phyloP scores from a whole-genome alignment of 2,888 invertebrate species.

The Diadromus collaris region DNA sequence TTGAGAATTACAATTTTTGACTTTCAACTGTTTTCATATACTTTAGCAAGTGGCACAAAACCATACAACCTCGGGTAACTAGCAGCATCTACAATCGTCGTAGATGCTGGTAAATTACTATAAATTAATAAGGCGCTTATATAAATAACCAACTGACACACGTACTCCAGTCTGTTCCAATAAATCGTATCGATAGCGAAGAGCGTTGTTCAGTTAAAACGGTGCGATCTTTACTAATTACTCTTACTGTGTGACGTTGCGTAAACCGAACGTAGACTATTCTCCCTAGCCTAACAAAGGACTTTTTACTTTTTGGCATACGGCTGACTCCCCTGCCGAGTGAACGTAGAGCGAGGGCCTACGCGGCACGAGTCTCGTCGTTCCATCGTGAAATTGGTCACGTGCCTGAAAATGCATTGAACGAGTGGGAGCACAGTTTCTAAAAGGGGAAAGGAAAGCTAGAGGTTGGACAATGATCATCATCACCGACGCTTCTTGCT shows the following conservation, averaged over 20 bases:
- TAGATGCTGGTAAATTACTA: no score
- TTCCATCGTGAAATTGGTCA: slow-evolving; percentile 76
- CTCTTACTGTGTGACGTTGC: slow-evolving; percentile 26
- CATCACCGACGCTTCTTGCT: slow-evolving; percentile 21
- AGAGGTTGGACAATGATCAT: slow-evolving; percentile 27
- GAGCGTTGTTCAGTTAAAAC: slow-evolving; percentile 32
- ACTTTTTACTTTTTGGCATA: slow-evolving; percentile 50
- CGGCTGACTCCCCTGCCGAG: slow-evolving; percentile 24
- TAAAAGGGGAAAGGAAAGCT: slow-evolving; percentile 31
- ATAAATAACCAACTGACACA: neutral
- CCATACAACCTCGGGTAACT: neutral
- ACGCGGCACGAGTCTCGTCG: slow-evolving; percentile 65
- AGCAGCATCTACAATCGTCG: neutral
- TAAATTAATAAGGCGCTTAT: neutral
- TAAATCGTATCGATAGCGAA: slow-evolving; percentile 16
- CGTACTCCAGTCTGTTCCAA: neutral
- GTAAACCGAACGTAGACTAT: slow-evolving; percentile 9
- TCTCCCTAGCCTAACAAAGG: slow-evolving; percentile 37
- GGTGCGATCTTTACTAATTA: slow-evolving; percentile 59
- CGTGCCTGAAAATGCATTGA: slow-evolving; percentile 74
- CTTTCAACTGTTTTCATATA: slow-evolving; percentile 13
- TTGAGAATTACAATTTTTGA: no score
- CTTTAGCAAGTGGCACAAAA: neutral
- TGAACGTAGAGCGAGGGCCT: slow-evolving; percentile 13
- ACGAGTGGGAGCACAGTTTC: slow-evolving; percentile 55